These are phyloP conservation scores for Spea bombifrons DNA, from an alignment of 2,113 vertebrate species.

Conservation along the genomic window DNA sequence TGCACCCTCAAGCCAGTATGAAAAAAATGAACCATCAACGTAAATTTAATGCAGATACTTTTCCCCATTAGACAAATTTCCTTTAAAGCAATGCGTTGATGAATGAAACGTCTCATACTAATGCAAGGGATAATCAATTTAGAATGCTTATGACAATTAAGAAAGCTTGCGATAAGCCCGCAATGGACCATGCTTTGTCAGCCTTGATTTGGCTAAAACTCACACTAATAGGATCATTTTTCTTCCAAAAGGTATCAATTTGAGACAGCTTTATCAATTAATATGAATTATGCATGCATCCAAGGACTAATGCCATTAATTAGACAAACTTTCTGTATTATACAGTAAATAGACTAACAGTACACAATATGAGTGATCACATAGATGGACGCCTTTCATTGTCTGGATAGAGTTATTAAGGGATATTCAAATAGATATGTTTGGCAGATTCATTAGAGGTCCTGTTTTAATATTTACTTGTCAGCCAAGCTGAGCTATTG, in stretches of 20 bases:
- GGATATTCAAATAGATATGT: slow-evolving; percentile 50
- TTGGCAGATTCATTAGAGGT: slow-evolving; percentile 50
- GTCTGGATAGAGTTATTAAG: slow-evolving; percentile 61
- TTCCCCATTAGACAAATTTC: slow-evolving; percentile 78
- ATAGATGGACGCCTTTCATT: slow-evolving; percentile 74
- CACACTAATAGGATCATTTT: slow-evolving; percentile 93
- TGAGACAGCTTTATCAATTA: slow-evolving; percentile 92
- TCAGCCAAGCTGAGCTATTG: slow-evolving; percentile 14
- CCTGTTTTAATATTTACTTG: slow-evolving; percentile 42
- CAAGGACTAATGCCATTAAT: slow-evolving; percentile 97
- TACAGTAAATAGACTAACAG: slow-evolving; percentile 77
- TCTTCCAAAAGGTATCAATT: slow-evolving; percentile 90
- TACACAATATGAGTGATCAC: slow-evolving; percentile 69
- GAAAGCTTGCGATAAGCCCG: slow-evolving; percentile 76
- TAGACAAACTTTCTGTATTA: slow-evolving; percentile 95
- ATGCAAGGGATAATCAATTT: slow-evolving; percentile 88
- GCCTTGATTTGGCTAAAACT: slow-evolving; percentile 93
- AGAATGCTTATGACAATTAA: slow-evolving; percentile 95
- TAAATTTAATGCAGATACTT: slow-evolving; percentile 73
- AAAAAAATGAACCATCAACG: slow-evolving; percentile 73
- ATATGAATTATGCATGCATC: slow-evolving; percentile 98
- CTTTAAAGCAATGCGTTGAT: slow-evolving; percentile 78
- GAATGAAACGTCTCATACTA: slow-evolving; percentile 84
- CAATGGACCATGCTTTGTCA: slow-evolving; percentile 87
- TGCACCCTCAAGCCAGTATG: slow-evolving; percentile 76